phyloP scores from a whole-genome alignment of 2,888 invertebrate species.

The Tenthredo distinguenda region DNA sequence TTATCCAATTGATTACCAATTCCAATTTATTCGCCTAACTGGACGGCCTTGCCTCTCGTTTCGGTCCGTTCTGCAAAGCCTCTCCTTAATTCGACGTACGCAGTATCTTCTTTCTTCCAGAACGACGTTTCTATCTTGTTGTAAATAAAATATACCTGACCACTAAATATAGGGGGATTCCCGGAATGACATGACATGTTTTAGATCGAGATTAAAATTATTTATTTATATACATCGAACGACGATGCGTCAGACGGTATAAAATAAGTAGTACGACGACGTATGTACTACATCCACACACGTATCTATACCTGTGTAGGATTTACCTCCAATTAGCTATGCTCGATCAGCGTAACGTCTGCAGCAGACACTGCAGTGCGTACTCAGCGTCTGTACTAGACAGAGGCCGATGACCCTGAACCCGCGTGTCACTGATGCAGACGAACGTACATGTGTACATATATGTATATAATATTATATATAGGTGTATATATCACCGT shows the following conservation, averaged over 20 bases:
- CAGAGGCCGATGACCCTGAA: constrained; percentile 38
- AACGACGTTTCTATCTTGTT: too few species aligned
- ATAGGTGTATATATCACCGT: background rate
- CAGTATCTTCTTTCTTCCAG: too few species aligned
- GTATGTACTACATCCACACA: background rate
- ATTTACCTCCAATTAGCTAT: constrained; percentile 31
- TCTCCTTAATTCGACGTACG: background rate
- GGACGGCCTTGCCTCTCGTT: background rate
- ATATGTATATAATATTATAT: background rate
- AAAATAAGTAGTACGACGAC: background rate
- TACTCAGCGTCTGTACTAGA: constrained; percentile 23
- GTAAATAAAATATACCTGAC: background rate
- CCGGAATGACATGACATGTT: too few species aligned
- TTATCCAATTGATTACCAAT: constrained; percentile 13
- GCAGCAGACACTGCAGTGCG: constrained; percentile 30
- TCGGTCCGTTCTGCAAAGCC: background rate
- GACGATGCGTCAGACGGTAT: background rate
- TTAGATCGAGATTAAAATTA: background rate
- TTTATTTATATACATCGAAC: background rate
- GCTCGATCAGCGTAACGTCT: constrained; percentile 36
- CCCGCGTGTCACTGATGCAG: constrained; percentile 25
- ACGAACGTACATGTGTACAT: background rate
- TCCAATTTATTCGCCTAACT: background rate
- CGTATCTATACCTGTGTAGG: background rate
- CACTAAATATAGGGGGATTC: too few species aligned